phyloP scores from a whole-genome alignment of 2,797 vertebrate species.

The Protonibea diacanthus region DNA sequence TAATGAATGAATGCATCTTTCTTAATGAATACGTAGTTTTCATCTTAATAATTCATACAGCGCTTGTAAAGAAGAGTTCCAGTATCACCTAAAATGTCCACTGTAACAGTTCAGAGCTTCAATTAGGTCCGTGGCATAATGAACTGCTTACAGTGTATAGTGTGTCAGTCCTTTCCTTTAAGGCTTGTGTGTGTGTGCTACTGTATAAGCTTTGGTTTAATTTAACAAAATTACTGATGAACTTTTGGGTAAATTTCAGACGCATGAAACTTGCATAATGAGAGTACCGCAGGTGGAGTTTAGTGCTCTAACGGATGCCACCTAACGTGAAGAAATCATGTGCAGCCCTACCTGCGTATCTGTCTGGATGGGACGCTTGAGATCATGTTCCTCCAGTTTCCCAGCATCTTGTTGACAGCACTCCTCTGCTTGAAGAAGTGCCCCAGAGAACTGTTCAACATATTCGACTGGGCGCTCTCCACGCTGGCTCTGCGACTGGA shows the following conservation, averaged over 20 bases:
- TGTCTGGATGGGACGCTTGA: constrained; percentile 87
- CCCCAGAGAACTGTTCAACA: constrained; percentile 82
- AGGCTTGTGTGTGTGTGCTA: neutral
- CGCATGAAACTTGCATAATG: neutral
- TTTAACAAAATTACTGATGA: neutral
- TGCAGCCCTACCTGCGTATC: constrained; percentile 78
- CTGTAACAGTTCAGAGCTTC: neutral
- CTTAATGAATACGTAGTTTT: neutral
- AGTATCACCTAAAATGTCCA: neutral
- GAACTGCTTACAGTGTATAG: neutral
- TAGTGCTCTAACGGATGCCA: no score
- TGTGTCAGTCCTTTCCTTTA: no score
- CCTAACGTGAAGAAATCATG: neutral
- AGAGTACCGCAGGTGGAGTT: neutral
- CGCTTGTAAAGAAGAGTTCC: neutral
- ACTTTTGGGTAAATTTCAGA: neutral
- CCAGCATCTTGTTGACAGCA: constrained; percentile 90
- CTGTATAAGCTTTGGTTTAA: neutral
- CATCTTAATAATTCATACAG: neutral
- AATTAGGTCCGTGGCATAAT: neutral
- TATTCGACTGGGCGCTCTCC: constrained; percentile 65
- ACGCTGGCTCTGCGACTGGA: constrained; percentile 32
- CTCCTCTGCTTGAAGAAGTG: constrained; percentile 91
- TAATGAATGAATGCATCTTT: neutral
- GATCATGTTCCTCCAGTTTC: constrained; percentile 89